Evolutionary conservation across 1,140 invertebrate genomes (phyloP), one percentile per base, ranked within the genome.

Genomic region (Bombus pascuorum): DNA sequence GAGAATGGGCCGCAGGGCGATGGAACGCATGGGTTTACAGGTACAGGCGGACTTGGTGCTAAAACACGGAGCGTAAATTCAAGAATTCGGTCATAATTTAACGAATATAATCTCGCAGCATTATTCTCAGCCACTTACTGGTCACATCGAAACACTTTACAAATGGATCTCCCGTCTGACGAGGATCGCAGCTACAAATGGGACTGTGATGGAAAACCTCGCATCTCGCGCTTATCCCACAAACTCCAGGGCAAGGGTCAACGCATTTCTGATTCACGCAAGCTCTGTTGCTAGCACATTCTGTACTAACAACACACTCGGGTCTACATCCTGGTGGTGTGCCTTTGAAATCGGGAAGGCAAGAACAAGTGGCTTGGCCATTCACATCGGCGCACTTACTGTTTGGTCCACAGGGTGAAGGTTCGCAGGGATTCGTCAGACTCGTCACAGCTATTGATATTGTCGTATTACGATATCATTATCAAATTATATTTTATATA

Each of bases 321-420:
- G 97, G 96, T 79, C 96, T 95, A 93, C 97, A 97, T 37, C 95
- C 95, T 79, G 97, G 96, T 32, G 97, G 96, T 93, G 95, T 96
- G 79, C 97, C 97, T 37, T 96, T 94, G 91, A 97, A 97, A 84
- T 96, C 95, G 78, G 96, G 93, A 85, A 96, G 92, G 90, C 97
- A 97, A 9, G 96, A 95, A 89, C 97, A 97, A 44, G 95, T 95
- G 6, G 96, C 96, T 85, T 96, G 95, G 42, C 95, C 95, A 78
- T 96, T 96, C 37, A 94, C 90, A 92, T 96, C 96, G 88, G 96
- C 95, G 91, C 97, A 97, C 80, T 96, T 92, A 77, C 96, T 97
- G 89, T 97, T 97, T 2, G 96, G 94, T 75, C 97, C 97, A 93
- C 97, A 98, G 8, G 97, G 97, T 59, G 96, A 96, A 28, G 97